These are phyloP conservation scores for Agrilus planipennis DNA, from an alignment of 1,140 invertebrate genomes.

Conservation along the genomic window DNA sequence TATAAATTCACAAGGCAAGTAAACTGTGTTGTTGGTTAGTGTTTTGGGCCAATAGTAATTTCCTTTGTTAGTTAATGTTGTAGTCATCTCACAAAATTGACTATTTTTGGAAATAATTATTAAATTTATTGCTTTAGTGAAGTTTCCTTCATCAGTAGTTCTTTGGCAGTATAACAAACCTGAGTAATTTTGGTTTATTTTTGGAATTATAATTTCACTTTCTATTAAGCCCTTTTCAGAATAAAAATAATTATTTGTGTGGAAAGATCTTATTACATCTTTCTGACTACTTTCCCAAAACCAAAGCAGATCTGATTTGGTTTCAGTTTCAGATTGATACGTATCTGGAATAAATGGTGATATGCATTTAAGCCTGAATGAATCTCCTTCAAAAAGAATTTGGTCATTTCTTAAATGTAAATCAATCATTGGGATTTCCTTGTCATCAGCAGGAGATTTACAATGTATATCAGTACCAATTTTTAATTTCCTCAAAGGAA, in stretches of 20 bases:
- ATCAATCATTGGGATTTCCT: constrained; percentile 41
- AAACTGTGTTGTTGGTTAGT: constrained; percentile 54
- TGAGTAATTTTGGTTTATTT: constrained; percentile 52
- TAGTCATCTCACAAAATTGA: constrained; percentile 53
- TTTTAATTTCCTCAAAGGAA: constrained; percentile 55
- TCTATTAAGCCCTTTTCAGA: constrained; percentile 44
- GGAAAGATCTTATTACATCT: constrained; percentile 40
- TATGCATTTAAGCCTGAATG: constrained; percentile 61
- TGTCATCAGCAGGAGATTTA: constrained; percentile 33
- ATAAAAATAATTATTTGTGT: constrained; percentile 41
- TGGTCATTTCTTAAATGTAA: constrained; percentile 51
- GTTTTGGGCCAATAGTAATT: constrained; percentile 65
- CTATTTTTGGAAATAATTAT: constrained; percentile 69
- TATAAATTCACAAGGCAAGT: constrained; percentile 46
- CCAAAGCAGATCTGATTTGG: constrained; percentile 39
- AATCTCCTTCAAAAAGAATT: constrained; percentile 78
- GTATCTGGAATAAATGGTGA: constrained; percentile 42
- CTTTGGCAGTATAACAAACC: constrained; percentile 72
- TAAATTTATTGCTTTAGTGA: constrained; percentile 52
- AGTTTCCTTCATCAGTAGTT: constrained; percentile 50
- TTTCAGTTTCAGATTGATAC: constrained; percentile 30
- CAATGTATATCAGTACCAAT: constrained; percentile 45
- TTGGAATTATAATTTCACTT: constrained; percentile 50
- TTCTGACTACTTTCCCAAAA: constrained; percentile 41
- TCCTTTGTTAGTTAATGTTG: constrained; percentile 60